phyloP scores from a whole-genome alignment of 2,797 vertebrate genomes.

The Rhinogobio ventralis region DNA sequence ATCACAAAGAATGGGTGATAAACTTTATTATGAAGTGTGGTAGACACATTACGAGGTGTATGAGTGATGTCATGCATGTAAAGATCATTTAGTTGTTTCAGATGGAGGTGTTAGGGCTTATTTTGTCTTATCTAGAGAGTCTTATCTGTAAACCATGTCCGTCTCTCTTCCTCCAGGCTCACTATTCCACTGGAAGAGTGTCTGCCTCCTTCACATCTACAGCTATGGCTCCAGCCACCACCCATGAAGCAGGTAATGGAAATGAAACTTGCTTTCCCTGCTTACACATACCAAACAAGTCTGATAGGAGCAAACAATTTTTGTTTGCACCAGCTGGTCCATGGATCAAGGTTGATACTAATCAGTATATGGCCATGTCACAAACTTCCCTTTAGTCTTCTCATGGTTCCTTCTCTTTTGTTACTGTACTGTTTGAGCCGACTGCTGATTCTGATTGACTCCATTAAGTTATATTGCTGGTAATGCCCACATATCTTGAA shows the following conservation, averaged over 20 bases:
- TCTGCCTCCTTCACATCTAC: constrained; percentile 98
- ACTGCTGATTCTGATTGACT: neutral
- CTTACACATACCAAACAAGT: neutral
- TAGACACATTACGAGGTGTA: neutral
- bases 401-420: neutral
- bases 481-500: neutral
- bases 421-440: neutral
- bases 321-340: neutral
- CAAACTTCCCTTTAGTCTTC: neutral
- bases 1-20: neutral
- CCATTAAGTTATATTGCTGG: neutral
- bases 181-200: constrained; percentile 96
- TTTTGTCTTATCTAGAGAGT: constrained; percentile 11
- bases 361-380: neutral
- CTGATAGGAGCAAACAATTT: neutral
- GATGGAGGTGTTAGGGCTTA: neutral
- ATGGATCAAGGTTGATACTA: neutral
- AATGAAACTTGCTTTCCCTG: neutral
- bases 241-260: constrained; percentile 89
- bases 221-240: constrained; percentile 92
- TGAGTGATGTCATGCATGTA: neutral
- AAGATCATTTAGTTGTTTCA: neutral
- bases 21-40: constrained; percentile 6
- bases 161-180: constrained; percentile 80
- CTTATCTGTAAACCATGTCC: constrained; percentile 4